phyloP scores from a whole-genome alignment of 2,797 vertebrate genomes.

The Sebastes hopkinsi region DNA sequence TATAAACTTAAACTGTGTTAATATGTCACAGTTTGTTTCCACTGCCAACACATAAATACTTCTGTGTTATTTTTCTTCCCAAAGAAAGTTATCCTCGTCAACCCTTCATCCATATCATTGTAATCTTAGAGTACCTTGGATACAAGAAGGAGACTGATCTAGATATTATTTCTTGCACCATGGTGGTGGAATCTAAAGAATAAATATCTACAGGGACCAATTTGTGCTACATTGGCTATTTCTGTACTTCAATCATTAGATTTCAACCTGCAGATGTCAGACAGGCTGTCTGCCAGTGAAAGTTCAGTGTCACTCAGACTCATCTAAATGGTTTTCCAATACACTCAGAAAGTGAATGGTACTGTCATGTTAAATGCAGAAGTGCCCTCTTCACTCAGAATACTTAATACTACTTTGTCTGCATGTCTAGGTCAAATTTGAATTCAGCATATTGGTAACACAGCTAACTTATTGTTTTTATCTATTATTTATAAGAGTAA shows the following conservation, averaged over 20 bases:
- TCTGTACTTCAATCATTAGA: constrained; percentile 31
- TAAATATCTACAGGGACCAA: constrained; percentile 15
- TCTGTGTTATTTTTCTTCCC: neutral
- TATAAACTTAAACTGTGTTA: neutral
- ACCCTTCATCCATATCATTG: neutral
- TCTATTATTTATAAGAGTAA: neutral
- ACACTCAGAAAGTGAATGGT: neutral
- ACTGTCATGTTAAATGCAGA: constrained; percentile 10
- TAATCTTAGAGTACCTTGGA: neutral
- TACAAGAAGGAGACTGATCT: neutral
- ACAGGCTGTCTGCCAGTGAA: constrained; percentile 26
- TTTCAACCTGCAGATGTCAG: constrained; percentile 30
- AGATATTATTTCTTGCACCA: neutral
- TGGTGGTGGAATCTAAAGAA: neutral
- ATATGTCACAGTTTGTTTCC: neutral
- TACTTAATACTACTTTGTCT: neutral
- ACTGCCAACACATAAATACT: neutral
- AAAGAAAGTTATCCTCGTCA: neutral
- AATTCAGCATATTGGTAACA: neutral
- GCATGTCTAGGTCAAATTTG: neutral
- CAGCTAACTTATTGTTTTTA: neutral
- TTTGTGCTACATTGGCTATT: constrained; percentile 31
- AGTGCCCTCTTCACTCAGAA: neutral
- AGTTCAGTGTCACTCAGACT: constrained; percentile 37
- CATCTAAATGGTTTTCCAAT: constrained; percentile 11